Evolutionary conservation across 2,888 invertebrate genomes (phyloP).

Genomic region (Lepidochitona cinerea): DNA sequence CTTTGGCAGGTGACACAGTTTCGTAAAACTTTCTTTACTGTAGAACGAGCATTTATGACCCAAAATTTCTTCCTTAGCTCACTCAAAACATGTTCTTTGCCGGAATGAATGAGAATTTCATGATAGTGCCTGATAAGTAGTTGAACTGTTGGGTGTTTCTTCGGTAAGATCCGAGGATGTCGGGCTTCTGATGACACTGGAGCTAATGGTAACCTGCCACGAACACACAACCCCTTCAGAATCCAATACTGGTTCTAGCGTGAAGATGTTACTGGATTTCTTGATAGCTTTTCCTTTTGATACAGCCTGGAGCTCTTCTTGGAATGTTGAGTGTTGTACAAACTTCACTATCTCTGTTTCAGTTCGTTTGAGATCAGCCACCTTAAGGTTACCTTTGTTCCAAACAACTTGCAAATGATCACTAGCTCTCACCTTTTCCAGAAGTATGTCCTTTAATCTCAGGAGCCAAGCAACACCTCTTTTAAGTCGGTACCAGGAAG

Average conservation of each 20-base stretch:
- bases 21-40: not conserved
- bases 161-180: constrained; percentile 9
- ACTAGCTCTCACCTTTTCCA: too few relatives aligned
- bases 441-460: too few relatives aligned
- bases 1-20: constrained; percentile 10
- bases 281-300: not conserved
- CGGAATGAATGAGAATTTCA: constrained; percentile 2
- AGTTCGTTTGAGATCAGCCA: too few relatives aligned
- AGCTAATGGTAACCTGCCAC: constrained; percentile 1
- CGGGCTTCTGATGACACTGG: not conserved
- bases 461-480: constrained; percentile 6
- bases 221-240: not conserved
- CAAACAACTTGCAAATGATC: too few relatives aligned
- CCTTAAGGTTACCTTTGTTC: too few relatives aligned
- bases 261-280: not conserved
- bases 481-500: not conserved
- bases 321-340: too few relatives aligned
- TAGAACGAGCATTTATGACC: not conserved
- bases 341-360: too few relatives aligned
- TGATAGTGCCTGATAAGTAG: constrained; percentile 5
- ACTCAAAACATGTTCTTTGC: constrained; percentile 5
- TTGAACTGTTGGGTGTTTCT: not conserved
- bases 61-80: constrained; percentile 12
- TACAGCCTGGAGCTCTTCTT: too few relatives aligned
- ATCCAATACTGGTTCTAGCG: too few relatives aligned